phyloP scores from a whole-genome alignment of 2,797 vertebrate species.

The Rallus crepitans region DNA sequence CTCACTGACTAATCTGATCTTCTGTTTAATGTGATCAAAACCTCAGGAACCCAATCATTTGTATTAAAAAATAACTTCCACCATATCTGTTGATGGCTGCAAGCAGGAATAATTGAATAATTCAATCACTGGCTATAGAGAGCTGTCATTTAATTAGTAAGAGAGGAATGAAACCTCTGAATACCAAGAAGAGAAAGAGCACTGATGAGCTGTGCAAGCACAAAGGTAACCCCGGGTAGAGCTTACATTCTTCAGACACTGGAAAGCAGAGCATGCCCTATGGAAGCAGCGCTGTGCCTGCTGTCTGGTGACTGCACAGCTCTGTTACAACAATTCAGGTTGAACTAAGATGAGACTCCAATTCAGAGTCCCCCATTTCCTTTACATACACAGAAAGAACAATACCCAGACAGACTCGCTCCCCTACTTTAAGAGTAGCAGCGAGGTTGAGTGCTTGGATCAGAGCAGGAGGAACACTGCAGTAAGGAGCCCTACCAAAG shows the following conservation, averaged over 20 bases:
- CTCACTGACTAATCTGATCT: conserved; percentile 62
- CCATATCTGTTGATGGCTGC: conserved; percentile 48
- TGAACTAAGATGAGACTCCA: background rate
- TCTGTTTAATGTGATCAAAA: conserved; percentile 68
- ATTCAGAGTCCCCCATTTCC: background rate
- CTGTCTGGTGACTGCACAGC: background rate
- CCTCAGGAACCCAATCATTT: conserved; percentile 49
- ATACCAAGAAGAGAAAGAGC: conserved; percentile 11
- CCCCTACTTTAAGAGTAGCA: background rate
- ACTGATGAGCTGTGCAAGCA: background rate
- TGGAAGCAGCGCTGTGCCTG: background rate
- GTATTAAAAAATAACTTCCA: conserved; percentile 72
- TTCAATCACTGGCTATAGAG: conserved; percentile 56
- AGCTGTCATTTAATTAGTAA: conserved; percentile 68
- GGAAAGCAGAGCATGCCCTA: background rate
- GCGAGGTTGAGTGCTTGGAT: background rate
- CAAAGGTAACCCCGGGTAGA: background rate
- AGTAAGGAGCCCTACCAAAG: background rate
- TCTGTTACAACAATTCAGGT: background rate
- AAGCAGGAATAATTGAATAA: conserved; percentile 69
- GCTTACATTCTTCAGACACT: background rate
- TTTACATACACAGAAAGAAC: background rate
- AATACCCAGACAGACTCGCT: background rate
- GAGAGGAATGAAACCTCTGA: conserved; percentile 31
- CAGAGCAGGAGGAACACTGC: background rate